phyloP scores from a whole-genome alignment of 2,888 invertebrate species.

The Trisateles emortualis region DNA sequence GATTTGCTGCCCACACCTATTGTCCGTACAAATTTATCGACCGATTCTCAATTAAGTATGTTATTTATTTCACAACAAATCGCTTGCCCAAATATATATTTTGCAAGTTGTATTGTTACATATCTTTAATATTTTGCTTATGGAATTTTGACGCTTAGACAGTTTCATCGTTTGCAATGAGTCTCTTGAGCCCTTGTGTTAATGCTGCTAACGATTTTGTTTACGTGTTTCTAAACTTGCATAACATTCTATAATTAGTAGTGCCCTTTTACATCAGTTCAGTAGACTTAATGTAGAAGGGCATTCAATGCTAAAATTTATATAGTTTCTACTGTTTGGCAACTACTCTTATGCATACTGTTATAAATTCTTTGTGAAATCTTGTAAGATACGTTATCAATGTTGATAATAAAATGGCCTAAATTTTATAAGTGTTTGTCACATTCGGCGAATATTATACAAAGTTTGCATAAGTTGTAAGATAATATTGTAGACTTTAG shows the following conservation, averaged over 20 bases:
- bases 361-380: conserved; percentile 26
- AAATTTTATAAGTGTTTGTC: conserved; percentile 38
- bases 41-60: conserved; percentile 50
- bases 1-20: conserved; percentile 55
- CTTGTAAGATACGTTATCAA: conserved; percentile 25
- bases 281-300: too few species aligned
- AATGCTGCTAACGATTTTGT: conserved; percentile 65
- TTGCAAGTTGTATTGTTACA: conserved; percentile 57
- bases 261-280: conserved; percentile 62
- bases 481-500: conserved; percentile 47
- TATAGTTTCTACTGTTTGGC: conserved; percentile 55
- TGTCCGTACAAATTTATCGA: conserved; percentile 56
- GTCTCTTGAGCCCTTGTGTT: conserved; percentile 59
- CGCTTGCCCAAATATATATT: conserved; percentile 47
- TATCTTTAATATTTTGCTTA: conserved; percentile 35
- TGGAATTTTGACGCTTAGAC: conserved; percentile 40
- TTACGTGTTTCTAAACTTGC: conserved; percentile 58
- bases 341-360: conserved; percentile 32
- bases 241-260: conserved; percentile 65
- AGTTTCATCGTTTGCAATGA: conserved; percentile 41
- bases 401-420: conserved; percentile 41
- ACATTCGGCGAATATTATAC: conserved; percentile 47
- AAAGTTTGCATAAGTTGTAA: conserved; percentile 47
- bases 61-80: conserved; percentile 59
- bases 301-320: conserved; percentile 53